Percentiles rank a stretch among this genome's conserved stretches.
Evolutionary conservation across 2,797 vertebrate genomes (phyloP).

Genomic region (Zenarchopterus dispar): DNA sequence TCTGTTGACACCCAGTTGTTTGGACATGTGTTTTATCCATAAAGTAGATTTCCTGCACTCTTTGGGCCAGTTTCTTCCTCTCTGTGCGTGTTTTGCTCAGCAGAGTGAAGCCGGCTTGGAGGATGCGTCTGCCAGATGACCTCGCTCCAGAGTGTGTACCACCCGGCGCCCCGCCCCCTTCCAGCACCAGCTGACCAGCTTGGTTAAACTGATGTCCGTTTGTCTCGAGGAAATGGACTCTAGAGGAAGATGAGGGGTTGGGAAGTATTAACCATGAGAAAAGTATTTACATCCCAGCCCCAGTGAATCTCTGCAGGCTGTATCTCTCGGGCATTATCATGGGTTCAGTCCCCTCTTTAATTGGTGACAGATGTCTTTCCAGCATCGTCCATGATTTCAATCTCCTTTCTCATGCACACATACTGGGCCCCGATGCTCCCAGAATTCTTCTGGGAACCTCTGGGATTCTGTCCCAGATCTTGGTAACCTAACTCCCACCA

Average conservation of each 20-base stretch:
- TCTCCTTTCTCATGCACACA: constrained; percentile 38
- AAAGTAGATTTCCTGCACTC: constrained; percentile 53
- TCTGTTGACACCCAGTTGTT: constrained; percentile 61
- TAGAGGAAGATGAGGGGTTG: constrained; percentile 2
- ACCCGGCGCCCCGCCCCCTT: constrained; percentile 27
- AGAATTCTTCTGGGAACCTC: constrained; percentile 62
- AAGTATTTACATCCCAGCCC: constrained; percentile 50
- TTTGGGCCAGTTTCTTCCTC: constrained; percentile 30
- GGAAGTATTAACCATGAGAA: constrained; percentile 48
- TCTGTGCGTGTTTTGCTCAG: constrained; percentile 20
- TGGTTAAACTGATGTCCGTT: constrained; percentile 39
- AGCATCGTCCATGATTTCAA: constrained; percentile 19
- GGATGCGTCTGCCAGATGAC: constrained; percentile 73
- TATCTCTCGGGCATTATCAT: constrained; percentile 38
- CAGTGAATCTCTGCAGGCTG: constrained; percentile 28
- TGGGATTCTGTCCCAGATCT: constrained; percentile 71
- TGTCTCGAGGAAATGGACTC: constrained; percentile 23
- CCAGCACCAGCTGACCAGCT: constrained; percentile 57
- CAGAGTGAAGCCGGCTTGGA: constrained; percentile 44
- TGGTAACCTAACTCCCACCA: constrained; percentile 58
- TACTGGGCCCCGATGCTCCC: constrained; percentile 50
- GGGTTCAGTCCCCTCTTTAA: constrained; percentile 58
- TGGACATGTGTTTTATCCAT: constrained; percentile 60
- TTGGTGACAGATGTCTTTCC: constrained; percentile 67
- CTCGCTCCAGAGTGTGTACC: constrained; percentile 37